Base-by-base conservation (phyloP, 2,888 invertebrate species). In the Tupiocoris notatus region DNA sequence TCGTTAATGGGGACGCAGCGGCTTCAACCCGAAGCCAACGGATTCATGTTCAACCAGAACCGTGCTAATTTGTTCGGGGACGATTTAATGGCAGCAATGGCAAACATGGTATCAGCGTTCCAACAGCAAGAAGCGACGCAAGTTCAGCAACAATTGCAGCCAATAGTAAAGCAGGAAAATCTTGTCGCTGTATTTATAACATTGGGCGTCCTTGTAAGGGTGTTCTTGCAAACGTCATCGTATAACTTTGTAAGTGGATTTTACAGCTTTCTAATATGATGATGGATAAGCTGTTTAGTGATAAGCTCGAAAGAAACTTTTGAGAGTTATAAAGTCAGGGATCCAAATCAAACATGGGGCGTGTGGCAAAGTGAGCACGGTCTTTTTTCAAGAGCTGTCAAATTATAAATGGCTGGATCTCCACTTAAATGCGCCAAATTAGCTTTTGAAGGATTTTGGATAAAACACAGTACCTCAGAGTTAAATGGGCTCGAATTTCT, bases 211-310 rank as follows among this genome's bases (percentile, higher is more conserved):
- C 3, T 73, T 6, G n/a, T 62, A 39, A 61, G 73, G 22, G 20
- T 73, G 21, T 21, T 73, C 54, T 54, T 73, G 20, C 73, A 73
- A 54, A 21, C 62, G 9, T 54, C 73, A 1, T 57, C 56, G 6
- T 62, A 39, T 20, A 61, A 63, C 18, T 57, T 73, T 2, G 73
- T 73, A 21, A 73, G 73, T 73, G 39, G n/a, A n/a, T n/a, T n/a
- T n/a, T n/a, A n/a, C n/a, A n/a, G n/a, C n/a, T n/a, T n/a, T n/a
- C n/a, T n/a, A n/a, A n/a, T n/a, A n/a, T n/a, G n/a, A n/a, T n/a
- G n/a, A n/a, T n/a, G n/a, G n/a, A n/a, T n/a, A n/a, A n/a, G n/a
- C n/a, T n/a, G n/a, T n/a, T n/a, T n/a, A n/a, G n/a, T n/a, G n/a
- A n/a, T n/a, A n/a, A n/a, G n/a, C n/a, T n/a, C n/a, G n/a, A n/a